Percentiles rank a stretch among this genome's conserved stretches.
These are phyloP conservation scores for Achroia grisella DNA, from an alignment of 1,140 invertebrate genomes.

Conservation along the genomic window DNA sequence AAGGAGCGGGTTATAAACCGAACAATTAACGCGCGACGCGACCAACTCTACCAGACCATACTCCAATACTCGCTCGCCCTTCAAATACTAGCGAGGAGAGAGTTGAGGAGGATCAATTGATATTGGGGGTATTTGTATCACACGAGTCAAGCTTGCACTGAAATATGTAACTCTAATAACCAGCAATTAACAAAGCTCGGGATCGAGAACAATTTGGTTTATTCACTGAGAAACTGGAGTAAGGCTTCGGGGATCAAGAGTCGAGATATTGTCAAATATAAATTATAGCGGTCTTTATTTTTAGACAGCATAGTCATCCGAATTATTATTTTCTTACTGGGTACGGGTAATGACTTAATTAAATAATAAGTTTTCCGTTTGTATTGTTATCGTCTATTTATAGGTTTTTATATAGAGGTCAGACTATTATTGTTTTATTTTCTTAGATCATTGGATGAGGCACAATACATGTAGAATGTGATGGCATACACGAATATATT, in stretches of 20 bases:
- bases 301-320: too few species aligned
- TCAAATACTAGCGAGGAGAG: background rate
- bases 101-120: slow-evolving; percentile 25
- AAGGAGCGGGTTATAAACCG: slow-evolving; percentile 55
- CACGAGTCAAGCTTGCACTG: slow-evolving; percentile 34
- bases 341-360: too few species aligned
- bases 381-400: too few species aligned
- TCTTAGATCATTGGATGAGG: too few species aligned
- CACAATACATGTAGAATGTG: too few species aligned
- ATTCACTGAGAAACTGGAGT: slow-evolving; percentile 29
- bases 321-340: too few species aligned
- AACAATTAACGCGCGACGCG: slow-evolving; percentile 51
- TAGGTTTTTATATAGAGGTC: too few species aligned
- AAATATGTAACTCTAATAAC: slow-evolving; percentile 66
- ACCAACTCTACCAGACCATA: slow-evolving; percentile 40
- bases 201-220: slow-evolving; percentile 54
- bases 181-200: slow-evolving; percentile 61
- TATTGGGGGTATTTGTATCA: slow-evolving; percentile 33
- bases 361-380: too few species aligned
- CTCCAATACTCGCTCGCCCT: slow-evolving; percentile 15
- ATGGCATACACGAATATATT: too few species aligned
- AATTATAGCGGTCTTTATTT: too few species aligned
- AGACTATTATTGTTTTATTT: too few species aligned
- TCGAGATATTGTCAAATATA: background rate
- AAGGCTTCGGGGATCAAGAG: slow-evolving; percentile 10